Conservation (phyloP, 2,888 invertebrate species). For the Pasiphila rectangulata region DNA sequence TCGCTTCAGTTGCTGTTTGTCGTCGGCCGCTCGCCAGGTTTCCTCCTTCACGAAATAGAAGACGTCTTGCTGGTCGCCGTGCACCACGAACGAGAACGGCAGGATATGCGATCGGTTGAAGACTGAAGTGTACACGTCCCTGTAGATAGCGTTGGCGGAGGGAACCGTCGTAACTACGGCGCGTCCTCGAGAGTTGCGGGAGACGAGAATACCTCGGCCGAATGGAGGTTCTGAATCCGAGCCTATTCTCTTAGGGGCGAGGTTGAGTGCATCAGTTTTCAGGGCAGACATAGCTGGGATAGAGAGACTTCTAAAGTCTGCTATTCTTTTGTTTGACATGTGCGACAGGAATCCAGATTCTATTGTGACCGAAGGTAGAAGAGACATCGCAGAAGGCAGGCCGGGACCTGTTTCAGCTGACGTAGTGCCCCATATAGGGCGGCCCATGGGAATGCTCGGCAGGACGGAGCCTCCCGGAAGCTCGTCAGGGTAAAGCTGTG, state of each 20-base stretch:
- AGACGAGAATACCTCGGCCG: constrained; percentile 92
- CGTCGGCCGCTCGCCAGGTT: constrained; percentile 93
- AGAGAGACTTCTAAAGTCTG: constrained; percentile 87
- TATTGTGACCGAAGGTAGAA: constrained; percentile 85
- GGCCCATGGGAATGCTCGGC: constrained; percentile 81
- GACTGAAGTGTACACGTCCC: constrained; percentile 95
- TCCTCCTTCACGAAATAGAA: constrained; percentile 97
- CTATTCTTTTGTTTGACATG: constrained; percentile 88
- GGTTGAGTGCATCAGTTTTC: constrained; percentile 88
- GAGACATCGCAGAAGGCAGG: constrained; percentile 83
- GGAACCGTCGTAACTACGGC: constrained; percentile 93
- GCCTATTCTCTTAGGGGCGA: constrained; percentile 87
- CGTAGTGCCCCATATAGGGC: constrained; percentile 80
- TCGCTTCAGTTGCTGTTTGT: constrained; percentile 92
- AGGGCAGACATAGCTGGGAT: constrained; percentile 90
- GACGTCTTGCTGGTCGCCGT: constrained; percentile 93
- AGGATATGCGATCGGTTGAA: constrained; percentile 93
- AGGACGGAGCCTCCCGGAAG: constrained; percentile 85
- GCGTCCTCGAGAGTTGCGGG: constrained; percentile 87
- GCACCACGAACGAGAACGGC: constrained; percentile 93
- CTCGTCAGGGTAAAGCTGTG: constrained; percentile 89
- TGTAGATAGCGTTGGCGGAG: constrained; percentile 93
- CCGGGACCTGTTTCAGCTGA: constrained; percentile 76
- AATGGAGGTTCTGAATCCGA: constrained; percentile 94
- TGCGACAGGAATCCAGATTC: constrained; percentile 92